phyloP scores from a whole-genome alignment of 2,113 vertebrate genomes.

The Struthio camelus region DNA sequence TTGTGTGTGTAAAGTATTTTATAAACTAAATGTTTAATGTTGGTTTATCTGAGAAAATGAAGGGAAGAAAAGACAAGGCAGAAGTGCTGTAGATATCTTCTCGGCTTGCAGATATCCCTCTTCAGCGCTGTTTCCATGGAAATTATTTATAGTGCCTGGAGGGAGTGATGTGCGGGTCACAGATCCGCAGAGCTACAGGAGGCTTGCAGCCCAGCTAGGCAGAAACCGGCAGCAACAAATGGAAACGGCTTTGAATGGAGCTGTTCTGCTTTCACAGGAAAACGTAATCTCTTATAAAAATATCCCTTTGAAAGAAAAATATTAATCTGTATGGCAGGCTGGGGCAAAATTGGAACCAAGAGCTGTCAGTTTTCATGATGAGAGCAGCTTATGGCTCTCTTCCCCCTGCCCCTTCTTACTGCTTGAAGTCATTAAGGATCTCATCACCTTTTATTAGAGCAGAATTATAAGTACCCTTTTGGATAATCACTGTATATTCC shows the following conservation, averaged over 20 bases:
- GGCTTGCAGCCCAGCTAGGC: constrained; percentile 48
- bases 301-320: constrained; percentile 37
- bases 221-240: constrained; percentile 58
- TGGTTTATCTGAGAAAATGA: constrained; percentile 36
- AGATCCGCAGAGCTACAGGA: constrained; percentile 39
- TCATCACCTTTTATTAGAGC: not conserved
- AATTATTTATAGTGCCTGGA: constrained; percentile 75
- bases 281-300: constrained; percentile 36
- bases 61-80: not conserved
- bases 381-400: not conserved
- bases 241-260: constrained; percentile 36
- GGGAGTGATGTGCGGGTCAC: constrained; percentile 61
- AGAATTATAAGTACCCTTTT: constrained; percentile 5
- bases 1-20: not conserved
- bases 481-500: not conserved
- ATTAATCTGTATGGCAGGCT: constrained; percentile 27
- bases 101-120: constrained; percentile 67
- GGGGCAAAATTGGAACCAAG: not conserved
- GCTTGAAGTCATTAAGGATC: not conserved
- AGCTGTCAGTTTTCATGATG: not conserved
- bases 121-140: constrained; percentile 78
- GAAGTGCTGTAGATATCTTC: constrained; percentile 62
- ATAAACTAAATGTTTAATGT: constrained; percentile 22
- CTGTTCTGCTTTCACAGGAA: constrained; percentile 25
- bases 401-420: not conserved